phyloP scores from a whole-genome alignment of 2,797 vertebrate genomes.

The Enteromius radiatus region DNA sequence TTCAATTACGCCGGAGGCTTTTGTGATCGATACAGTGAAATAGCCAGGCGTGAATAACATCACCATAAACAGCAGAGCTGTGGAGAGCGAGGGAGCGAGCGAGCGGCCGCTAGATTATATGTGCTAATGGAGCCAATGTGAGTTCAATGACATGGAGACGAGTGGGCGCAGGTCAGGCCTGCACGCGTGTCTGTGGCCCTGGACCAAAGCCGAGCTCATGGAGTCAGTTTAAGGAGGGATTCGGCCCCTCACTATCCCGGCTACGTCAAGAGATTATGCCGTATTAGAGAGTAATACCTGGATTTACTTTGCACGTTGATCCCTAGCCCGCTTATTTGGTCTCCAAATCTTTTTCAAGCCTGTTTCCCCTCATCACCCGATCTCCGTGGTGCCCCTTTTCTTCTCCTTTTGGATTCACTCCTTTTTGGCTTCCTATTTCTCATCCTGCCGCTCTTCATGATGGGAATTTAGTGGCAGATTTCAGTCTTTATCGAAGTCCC shows the following conservation, averaged over 20 bases:
- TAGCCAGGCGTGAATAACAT: conserved; percentile 81
- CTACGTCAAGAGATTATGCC: conserved; percentile 38
- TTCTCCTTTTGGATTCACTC: conserved; percentile 4
- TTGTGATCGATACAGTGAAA: conserved; percentile 82
- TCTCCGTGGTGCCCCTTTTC: conserved; percentile 34
- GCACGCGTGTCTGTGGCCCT: not conserved
- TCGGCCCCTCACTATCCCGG: not conserved
- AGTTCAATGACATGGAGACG: conserved; percentile 81
- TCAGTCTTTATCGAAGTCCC: conserved; percentile 4
- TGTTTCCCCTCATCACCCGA: conserved; percentile 26
- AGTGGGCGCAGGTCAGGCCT: conserved; percentile 31
- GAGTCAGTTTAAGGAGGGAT: conserved; percentile 35
- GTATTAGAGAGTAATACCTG: conserved; percentile 41
- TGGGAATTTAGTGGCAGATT: conserved; percentile 26
- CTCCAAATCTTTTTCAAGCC: conserved; percentile 33
- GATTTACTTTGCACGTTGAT: conserved; percentile 46
- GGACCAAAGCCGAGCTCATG: not conserved
- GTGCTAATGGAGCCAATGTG: conserved; percentile 85
- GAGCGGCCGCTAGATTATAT: conserved; percentile 73
- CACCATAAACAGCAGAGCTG: conserved; percentile 86
- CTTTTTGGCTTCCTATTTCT: conserved; percentile 33
- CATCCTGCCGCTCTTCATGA: conserved; percentile 6
- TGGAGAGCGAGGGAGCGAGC: conserved; percentile 71
- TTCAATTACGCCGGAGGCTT: conserved; percentile 84
- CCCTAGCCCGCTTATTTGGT: conserved; percentile 11